Evolutionary conservation across 1,140 invertebrate species (phyloP), one percentile per base, ranked within the genome.

Genomic region (Mercenaria mercenaria): DNA sequence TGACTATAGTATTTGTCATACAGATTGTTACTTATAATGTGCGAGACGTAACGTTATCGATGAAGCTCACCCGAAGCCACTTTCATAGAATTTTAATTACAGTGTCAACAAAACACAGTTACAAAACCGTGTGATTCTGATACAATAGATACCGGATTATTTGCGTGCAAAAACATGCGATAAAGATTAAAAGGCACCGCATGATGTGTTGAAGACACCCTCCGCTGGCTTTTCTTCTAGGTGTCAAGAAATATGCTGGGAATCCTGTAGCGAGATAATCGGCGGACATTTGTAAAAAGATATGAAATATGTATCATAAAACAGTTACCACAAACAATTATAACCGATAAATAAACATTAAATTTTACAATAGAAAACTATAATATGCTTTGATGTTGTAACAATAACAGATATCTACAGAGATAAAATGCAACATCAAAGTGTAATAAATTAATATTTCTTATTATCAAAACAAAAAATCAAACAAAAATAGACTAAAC

Each of bases 181-280:
- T 72, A 72, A 39, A 39, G 1, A 72, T 72, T 72, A 72, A 72
- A 72, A 39, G 67, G 67, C 32, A 39, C 67, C 67, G 67, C 67
- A 72, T 29, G 34, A 43, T 23, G 56, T 29, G 37, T 26, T 23
- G n/a, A 83, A 64, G 41, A 37, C 34, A 61, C 39, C 34, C n/a
- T 1, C 37, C n/a, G 26, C 13, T 83, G 56, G 34, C 56, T 8
- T 61, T 83, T 83, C 15, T 39, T n/a, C 13, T 15, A 64, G 34
- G 80, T 83, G 80, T 83, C 13, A 61, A 64, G 26, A 83, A 77
- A 77, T 50, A 83, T 83, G 56, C 80, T n/a, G 56, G 80, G 80
- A 83, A 64, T 61, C 61, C 47, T 26, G 23, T n/a, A 20, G 39
- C 18, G 74, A 50, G 74, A 82, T 82, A 82, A 82, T 59, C 37